Percentiles rank a stretch among this genome's conserved stretches.
Conservation (phyloP, 1,140 invertebrate genomes). For the Cotesia glomerata region DNA sequence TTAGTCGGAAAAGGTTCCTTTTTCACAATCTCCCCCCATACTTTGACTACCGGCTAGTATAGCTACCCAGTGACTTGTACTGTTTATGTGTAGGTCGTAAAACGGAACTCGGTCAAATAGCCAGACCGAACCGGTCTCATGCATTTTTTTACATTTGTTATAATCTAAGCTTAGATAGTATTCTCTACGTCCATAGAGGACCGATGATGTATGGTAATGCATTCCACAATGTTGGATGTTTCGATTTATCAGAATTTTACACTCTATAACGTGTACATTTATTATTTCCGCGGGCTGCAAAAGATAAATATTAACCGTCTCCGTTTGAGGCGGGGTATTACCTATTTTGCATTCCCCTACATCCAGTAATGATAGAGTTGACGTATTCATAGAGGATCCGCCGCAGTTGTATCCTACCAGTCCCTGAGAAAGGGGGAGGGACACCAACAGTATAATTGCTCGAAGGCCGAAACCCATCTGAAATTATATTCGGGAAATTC, state of each 20-base stretch:
- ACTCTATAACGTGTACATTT: not conserved
- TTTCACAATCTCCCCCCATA: no score
- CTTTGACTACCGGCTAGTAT: no score
- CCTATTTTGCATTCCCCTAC: not conserved
- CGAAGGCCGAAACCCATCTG: not conserved
- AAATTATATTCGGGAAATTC: not conserved
- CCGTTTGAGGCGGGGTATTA: not conserved
- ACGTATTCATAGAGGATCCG: not conserved
- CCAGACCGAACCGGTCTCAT: not conserved
- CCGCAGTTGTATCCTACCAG: not conserved
- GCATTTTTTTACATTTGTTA: not conserved
- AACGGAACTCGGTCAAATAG: not conserved
- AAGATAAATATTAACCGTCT: no score
- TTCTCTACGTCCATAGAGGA: no score
- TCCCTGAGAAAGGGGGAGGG: not conserved
- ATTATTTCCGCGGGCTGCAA: no score
- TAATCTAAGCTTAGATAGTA: no score
- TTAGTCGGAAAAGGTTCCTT: no score
- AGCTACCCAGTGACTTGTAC: no score
- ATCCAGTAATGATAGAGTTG: not conserved
- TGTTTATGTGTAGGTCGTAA: not conserved
- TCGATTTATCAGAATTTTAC: not conserved
- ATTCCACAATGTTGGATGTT: not conserved
- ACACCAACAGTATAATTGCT: not conserved
- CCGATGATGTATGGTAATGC: no score